phyloP scores from a whole-genome alignment of 1,140 invertebrate genomes.

The Campoletis sonorensis region DNA sequence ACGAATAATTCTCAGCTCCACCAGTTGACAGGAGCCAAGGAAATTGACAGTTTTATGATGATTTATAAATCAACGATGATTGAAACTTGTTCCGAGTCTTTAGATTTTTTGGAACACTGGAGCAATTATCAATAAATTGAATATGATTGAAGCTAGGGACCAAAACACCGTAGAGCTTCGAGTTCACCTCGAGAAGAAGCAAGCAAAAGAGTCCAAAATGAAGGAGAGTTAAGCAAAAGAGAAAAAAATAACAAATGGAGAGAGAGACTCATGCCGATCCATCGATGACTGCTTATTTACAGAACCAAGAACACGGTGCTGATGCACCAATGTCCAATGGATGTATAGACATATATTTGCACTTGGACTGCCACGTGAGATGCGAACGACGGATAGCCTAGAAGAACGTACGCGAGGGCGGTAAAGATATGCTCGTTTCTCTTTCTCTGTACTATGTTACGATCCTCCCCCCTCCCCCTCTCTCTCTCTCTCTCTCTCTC shows the following conservation, averaged over 20 bases:
- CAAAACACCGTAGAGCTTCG: no score
- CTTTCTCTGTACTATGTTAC: slow-evolving; percentile 11
- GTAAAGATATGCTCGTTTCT: slow-evolving; percentile 52
- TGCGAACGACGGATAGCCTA: slow-evolving; percentile 64
- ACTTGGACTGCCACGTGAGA: slow-evolving; percentile 54
- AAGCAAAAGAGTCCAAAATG: background rate
- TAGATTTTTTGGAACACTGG: no score
- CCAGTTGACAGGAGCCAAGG: no score
- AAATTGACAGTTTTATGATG: no score
- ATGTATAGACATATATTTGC: slow-evolving; percentile 23
- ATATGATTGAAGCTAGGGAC: no score
- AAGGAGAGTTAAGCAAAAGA: slow-evolving; percentile 38
- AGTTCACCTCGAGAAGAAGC: background rate
- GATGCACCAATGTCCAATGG: slow-evolving; percentile 40
- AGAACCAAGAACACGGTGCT: slow-evolving; percentile 63
- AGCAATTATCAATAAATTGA: no score
- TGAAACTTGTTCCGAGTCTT: no score
- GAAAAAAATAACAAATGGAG: background rate
- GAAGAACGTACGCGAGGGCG: slow-evolving; percentile 54
- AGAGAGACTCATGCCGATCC: slow-evolving; percentile 55
- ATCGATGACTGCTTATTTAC: slow-evolving; percentile 72
- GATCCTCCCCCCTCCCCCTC: background rate
- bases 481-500: background rate
- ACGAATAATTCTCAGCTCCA: no score
- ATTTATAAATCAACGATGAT: no score